Percentiles rank a stretch among this genome's conserved stretches.
Evolutionary conservation across 2,113 vertebrate genomes (phyloP).

Genomic region (Cyanoliseus patagonus): DNA sequence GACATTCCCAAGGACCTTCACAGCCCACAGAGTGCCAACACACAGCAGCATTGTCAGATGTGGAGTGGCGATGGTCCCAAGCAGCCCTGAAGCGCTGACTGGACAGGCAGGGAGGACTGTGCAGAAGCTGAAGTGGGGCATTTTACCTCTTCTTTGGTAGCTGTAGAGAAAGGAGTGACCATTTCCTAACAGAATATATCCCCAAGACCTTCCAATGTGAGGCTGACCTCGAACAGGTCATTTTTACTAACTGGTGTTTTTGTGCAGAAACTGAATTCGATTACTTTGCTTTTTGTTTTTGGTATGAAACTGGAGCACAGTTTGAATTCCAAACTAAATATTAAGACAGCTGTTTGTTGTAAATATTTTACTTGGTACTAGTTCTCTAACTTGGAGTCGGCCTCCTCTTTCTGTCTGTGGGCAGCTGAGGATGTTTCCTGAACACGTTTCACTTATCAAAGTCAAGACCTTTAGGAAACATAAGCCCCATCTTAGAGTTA

Average conservation of each 20-base stretch:
- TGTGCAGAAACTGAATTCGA: not conserved
- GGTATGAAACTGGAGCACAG: not conserved
- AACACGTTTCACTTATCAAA: not conserved
- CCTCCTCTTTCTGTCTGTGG: not conserved
- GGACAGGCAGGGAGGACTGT: not conserved
- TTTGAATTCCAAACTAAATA: constrained; percentile 46
- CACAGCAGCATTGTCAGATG: constrained; percentile 4
- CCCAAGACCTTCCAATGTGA: not conserved
- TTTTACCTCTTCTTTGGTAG: not conserved
- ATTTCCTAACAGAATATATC: not conserved
- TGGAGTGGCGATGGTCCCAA: not conserved
- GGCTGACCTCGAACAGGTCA: not conserved
- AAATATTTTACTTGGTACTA: not conserved
- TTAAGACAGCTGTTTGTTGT: constrained; percentile 33
- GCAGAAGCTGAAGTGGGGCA: not conserved
- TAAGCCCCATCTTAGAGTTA: not conserved
- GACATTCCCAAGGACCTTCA: not conserved
- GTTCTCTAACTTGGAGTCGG: not conserved
- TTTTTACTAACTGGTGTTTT: not conserved
- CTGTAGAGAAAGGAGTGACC: not conserved
- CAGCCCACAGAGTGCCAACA: not conserved
- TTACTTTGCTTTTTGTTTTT: not conserved
- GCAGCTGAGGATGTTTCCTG: not conserved
- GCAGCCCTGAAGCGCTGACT: not conserved
- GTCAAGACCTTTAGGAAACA: not conserved